Conservation (phyloP, 2,888 invertebrate species). For the Oscheius sp. region DNA sequence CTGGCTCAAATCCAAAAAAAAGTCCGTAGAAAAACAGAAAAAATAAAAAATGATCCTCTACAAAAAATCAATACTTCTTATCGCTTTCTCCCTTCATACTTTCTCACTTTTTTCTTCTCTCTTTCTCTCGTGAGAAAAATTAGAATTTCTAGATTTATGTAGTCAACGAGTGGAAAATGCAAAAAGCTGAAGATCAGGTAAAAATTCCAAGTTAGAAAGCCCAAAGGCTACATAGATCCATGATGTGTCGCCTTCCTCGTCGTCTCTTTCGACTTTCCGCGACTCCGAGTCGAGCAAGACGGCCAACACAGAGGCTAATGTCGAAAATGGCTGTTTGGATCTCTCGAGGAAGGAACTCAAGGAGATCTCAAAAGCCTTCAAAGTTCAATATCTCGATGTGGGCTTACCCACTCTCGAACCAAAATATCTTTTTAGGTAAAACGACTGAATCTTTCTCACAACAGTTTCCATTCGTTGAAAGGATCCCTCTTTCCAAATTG, state of each 20-base stretch:
- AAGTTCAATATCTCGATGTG: background rate
- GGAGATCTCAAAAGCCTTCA: background rate
- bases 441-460: background rate
- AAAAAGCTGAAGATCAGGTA: too few species aligned
- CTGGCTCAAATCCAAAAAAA: too few species aligned
- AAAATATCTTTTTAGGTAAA: background rate
- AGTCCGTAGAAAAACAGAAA: too few species aligned
- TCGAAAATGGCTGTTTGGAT: background rate
- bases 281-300: background rate
- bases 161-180: too few species aligned
- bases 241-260: background rate
- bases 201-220: too few species aligned
- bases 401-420: background rate
- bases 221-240: too few species aligned
- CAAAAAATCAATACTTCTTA: too few species aligned
- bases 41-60: too few species aligned
- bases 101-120: too few species aligned
- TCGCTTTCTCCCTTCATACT: too few species aligned
- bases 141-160: too few species aligned
- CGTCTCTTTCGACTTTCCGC: background rate
- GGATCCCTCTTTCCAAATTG: background rate
- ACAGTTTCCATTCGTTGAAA: background rate
- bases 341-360: background rate
- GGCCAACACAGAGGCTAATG: background rate
- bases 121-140: too few species aligned